phyloP scores from a whole-genome alignment of 1,140 invertebrate species.

The Melanaphis sacchari region DNA sequence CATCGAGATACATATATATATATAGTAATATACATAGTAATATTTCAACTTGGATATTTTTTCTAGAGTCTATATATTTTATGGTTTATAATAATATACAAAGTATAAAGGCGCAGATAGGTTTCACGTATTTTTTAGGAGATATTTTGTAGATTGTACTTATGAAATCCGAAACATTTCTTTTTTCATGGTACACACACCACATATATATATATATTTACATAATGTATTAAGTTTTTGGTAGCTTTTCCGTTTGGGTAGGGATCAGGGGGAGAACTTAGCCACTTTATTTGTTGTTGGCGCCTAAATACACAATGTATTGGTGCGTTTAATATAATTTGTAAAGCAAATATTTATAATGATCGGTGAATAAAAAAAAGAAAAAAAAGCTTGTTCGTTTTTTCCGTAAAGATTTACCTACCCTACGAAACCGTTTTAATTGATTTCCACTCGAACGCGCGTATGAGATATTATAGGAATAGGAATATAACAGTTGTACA shows the following conservation, averaged over 20 bases:
- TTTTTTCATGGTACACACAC: no score
- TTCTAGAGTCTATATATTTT: neutral
- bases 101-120: neutral
- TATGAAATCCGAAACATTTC: no score
- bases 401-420: neutral
- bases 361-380: neutral
- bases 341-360: neutral
- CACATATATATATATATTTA: neutral
- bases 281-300: neutral
- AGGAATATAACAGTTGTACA: neutral
- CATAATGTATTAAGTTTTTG: neutral
- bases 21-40: no score
- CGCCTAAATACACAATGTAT: neutral
- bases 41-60: neutral
- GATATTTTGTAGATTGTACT: no score
- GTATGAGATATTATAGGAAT: neutral
- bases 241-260: no score
- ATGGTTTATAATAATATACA: neutral
- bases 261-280: no score
- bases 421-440: neutral
- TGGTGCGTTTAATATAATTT: neutral
- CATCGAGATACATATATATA: no score
- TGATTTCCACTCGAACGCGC: neutral
- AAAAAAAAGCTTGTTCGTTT: neutral
- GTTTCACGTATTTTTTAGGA: no score